Evolutionary conservation across 2,113 vertebrate genomes (phyloP).

Genomic region (cattle (Bos taurus)): ARS-UCD2.0 NC_037329.1:123409501-123410000

Average conservation of each 20-base stretch:
- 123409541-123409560: not conserved
- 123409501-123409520: too few relatives aligned
- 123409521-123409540: not conserved
- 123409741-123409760: not conserved
- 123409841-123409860: rapidly evolving
- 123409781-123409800: not conserved
- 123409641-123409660: not conserved
- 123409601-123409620: not conserved
- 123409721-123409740: not conserved
- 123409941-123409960: not conserved
- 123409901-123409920: not conserved
- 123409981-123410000: not conserved
- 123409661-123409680: too few relatives aligned
- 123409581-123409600: too few relatives aligned
- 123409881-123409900: rapidly evolving
- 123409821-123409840: not conserved
- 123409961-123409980: not conserved
- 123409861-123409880: not conserved
- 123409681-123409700: not conserved
- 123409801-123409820: not conserved
- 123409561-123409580: not conserved
- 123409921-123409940: not conserved
- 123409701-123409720: not conserved
- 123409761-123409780: not conserved
- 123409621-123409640: not conserved